These are phyloP conservation scores for Halictus rubicundus DNA, from an alignment of 1,140 invertebrate genomes.

Conservation along the genomic window DNA sequence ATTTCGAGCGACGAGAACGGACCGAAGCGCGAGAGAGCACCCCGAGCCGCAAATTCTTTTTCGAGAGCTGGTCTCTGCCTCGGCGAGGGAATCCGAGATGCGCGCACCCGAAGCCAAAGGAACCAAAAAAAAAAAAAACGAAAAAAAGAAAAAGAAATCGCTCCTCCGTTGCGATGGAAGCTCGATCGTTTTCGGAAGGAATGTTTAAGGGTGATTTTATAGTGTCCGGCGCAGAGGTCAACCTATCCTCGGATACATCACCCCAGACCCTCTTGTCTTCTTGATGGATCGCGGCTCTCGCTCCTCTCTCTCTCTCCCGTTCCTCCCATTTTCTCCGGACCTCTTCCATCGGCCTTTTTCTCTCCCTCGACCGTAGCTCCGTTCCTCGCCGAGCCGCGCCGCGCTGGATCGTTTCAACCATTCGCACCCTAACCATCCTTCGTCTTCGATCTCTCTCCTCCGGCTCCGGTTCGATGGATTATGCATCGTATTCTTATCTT, in stretches of 20 bases:
- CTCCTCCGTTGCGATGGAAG: constrained; percentile 8
- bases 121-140: too few species aligned
- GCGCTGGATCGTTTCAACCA: not conserved
- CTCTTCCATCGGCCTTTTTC: not conserved
- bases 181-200: constrained; percentile 50
- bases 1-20: not conserved
- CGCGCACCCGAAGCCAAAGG: not conserved
- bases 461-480: constrained; percentile 56
- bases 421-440: constrained; percentile 41
- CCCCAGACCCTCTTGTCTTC: constrained; percentile 59
- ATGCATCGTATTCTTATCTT: constrained; percentile 58
- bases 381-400: too few species aligned
- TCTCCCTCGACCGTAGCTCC: not conserved
- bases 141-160: too few species aligned
- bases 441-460: constrained; percentile 64
- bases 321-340: not conserved
- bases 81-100: not conserved
- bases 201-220: constrained; percentile 74
- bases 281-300: constrained; percentile 65
- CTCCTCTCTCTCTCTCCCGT: constrained; percentile 17
- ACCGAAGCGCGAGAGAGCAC: too few species aligned
- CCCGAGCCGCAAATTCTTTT: not conserved
- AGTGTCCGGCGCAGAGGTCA: constrained; percentile 76
- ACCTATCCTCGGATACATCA: constrained; percentile 74
- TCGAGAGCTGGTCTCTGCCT: not conserved